phyloP scores from a whole-genome alignment of 2,113 vertebrate species.

The Heterotis niloticus region DNA sequence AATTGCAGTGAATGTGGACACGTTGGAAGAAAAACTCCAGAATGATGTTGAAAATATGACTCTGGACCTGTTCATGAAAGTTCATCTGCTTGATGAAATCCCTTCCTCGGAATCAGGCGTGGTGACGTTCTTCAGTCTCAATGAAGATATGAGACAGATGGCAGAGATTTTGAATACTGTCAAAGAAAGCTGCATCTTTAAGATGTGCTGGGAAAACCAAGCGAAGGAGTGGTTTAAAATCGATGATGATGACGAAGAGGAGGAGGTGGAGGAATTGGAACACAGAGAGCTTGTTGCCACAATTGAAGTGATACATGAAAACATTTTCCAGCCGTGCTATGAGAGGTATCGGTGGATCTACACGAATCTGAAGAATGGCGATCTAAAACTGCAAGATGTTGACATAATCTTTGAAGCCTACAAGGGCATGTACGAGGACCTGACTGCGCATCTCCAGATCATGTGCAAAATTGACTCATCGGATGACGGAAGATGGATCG shows the following conservation, averaged over 20 bases:
- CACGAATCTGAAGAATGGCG: conserved; percentile 59
- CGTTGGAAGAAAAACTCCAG: conserved; percentile 42
- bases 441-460: conserved; percentile 58
- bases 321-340: conserved; percentile 61
- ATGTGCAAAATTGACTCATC: conserved; percentile 55
- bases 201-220: conserved; percentile 66
- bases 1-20: conserved; percentile 64
- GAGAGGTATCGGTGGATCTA: conserved; percentile 54
- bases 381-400: conserved; percentile 67
- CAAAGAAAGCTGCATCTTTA: conserved; percentile 72
- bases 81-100: conserved; percentile 39
- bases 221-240: conserved; percentile 25
- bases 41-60: conserved; percentile 53
- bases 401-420: conserved; percentile 66
- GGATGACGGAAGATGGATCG: conserved; percentile 63
- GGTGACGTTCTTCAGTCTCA: conserved; percentile 65
- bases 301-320: conserved; percentile 22
- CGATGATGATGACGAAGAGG: neutral
- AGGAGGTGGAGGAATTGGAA: neutral
- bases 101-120: fast-evolving
- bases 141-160: conserved; percentile 51
- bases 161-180: conserved; percentile 48
- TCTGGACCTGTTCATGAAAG: conserved; percentile 54
- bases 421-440: conserved; percentile 56
- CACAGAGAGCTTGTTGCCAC: conserved; percentile 23